Evolutionary conservation across 1,140 invertebrate genomes (phyloP), one percentile per base, ranked within the genome.

Genomic region (Drosophila nigrodunni): DNA sequence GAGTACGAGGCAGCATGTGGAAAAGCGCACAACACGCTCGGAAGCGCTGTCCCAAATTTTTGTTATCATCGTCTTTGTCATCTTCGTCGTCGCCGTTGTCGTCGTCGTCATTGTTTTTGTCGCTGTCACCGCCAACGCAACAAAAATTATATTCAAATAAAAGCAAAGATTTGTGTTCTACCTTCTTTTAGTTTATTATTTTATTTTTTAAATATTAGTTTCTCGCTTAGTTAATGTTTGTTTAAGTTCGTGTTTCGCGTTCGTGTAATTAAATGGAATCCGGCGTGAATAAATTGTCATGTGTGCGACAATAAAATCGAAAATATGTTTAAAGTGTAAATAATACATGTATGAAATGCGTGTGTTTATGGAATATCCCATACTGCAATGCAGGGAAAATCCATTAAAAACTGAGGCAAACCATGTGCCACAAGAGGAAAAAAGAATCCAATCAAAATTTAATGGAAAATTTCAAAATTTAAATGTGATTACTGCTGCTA

Each of bases 1-100:
- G 85, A 88, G 82, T 87, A 83, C 80, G 73, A 78, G 73, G 70
- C 80, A 88, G 83, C 85, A 82, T 87, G 82, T 87, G 80, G 83
- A 87, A 80, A 74, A 83, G 83, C 83, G 80, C 80, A 87, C 80
- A 87, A 71, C 83, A 77, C 65, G 74, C 70, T 74, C 70, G 64
- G 64, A 74, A 65, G 64, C 68, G 65, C 52, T 77, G 76, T 80
- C 57, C 64, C 72, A 55, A 41, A 58, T 59, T 75, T 82, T 70
- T 77, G 71, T 88, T 79, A 61, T 78, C 49, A 66, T 65, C 37
- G 39, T 60, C 47, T 37, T 50, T 52, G 34, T 55, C 25, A 10
- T 47, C 50, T 9, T 30, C 50, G 52, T 15, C 74, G 58, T 69
- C 47, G 60, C 25, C 9, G 50, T 50, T 21, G 50, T 59, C 69